Conservation (phyloP, 2,113 vertebrate species). For the Apaloderma vittatum region DNA sequence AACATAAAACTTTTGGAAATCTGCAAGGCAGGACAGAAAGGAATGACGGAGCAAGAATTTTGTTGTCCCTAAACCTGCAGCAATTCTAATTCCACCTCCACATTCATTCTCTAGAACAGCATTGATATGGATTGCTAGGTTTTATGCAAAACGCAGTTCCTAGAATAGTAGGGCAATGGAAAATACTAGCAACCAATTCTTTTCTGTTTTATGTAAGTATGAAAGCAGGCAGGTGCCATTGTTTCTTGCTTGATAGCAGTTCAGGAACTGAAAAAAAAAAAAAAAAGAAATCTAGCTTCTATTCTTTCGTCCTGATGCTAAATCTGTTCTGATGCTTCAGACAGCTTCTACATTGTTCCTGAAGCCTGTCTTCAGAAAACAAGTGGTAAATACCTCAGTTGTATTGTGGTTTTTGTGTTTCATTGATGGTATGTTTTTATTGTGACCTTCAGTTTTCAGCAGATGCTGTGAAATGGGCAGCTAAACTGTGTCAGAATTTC, state of each 20-base stretch:
- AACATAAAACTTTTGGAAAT: background rate
- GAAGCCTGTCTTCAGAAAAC: background rate
- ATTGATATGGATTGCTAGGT: rapidly evolving
- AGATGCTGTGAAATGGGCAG: background rate
- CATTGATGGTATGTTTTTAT: background rate
- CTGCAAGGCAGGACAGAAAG: background rate
- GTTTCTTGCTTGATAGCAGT: background rate
- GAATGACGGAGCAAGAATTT: background rate
- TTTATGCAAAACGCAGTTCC: background rate
- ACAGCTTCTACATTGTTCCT: background rate
- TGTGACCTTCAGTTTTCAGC: background rate
- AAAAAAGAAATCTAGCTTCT: background rate
- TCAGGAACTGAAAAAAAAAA: background rate
- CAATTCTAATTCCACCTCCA: background rate
- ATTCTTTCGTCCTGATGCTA: background rate
- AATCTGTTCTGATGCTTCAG: background rate
- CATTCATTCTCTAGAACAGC: background rate
- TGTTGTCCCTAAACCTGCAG: background rate
- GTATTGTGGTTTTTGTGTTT: background rate
- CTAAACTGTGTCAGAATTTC: background rate
- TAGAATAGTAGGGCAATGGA: background rate
- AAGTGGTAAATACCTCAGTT: background rate
- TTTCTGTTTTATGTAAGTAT: background rate
- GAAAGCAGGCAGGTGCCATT: background rate
- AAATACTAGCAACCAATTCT: background rate